Conservation (phyloP, 1,140 invertebrate species). For the Amphibalanus amphitrite region DNA sequence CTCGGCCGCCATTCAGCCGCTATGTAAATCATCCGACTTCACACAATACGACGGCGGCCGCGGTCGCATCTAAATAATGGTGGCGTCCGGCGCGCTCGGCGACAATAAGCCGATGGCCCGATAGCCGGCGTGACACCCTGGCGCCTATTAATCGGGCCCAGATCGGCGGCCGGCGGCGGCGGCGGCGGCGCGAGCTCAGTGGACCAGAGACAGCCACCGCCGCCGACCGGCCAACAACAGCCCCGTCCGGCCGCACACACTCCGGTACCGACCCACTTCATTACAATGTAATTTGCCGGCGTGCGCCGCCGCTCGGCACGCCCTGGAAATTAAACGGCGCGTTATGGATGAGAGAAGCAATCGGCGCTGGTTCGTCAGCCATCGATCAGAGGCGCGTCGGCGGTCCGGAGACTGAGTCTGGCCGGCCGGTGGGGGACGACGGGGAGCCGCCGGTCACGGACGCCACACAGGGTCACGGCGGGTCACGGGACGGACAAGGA, state of each 20-base stretch:
- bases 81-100: background rate
- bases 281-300: background rate
- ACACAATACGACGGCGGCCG: background rate
- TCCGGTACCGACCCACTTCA: background rate
- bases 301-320: background rate
- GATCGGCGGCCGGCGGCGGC: background rate
- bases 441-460: no score
- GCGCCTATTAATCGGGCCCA: background rate
- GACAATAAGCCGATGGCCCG: background rate
- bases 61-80: background rate
- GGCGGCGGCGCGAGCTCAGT: no score
- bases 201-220: no score
- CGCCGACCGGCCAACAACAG: background rate
- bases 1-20: background rate
- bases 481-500: no score
- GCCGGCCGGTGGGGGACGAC: no score
- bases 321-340: background rate
- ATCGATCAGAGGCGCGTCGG: background rate
- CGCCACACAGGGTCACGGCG: no score
- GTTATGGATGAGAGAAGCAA: background rate
- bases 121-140: background rate
- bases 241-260: no score
- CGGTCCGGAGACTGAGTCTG: background rate
- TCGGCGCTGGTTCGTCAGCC: background rate
- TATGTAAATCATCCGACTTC: background rate